Evolutionary conservation across 23 tunicate genomes (phyloP), one percentile per base, ranked within the genome.

Genomic region (Styela plicata): DNA sequence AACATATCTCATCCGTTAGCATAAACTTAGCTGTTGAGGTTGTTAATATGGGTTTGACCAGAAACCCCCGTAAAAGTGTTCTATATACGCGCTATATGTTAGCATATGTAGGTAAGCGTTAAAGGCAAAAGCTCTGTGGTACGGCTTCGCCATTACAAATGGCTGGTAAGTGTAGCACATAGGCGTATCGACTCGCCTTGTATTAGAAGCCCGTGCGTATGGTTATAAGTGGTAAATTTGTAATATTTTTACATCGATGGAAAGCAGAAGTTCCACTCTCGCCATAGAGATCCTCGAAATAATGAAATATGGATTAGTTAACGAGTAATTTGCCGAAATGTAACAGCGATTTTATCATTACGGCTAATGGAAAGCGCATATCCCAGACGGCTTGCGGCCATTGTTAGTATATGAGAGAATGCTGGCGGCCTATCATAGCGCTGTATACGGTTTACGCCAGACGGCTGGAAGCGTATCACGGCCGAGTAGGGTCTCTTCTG

Each of bases 401-500:
- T 76, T 76, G 81, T 76, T 36, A 37, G 30, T 69, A 76, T 76
- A 76, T 23, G 81, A 76, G 81, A 76, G 81, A 76, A 53, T 25
- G 81, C 81, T 29, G 27, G 36, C 66, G 66, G 52, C 81, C 81
- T 76, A 76, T 76, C 81, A 76, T 76, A 76, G 81, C 81, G 66
- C 64, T 21, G 81, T 76, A 36, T 76, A 76, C 81, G 64, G 0
- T 76, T 19, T 29, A 33, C 77, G 34, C 32, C 36, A 76, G 81
- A 76, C 81, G 66, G 64, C 27, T 44, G 57, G 13, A n/a, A n/a
- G 57, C 13, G 7, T 7, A 13, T 13, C 10, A 13, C 57, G 7
- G 57, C 57, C 57, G 57, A 44, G 57, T 44, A 44, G 57, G 57
- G 13, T 13, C 57, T 44, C 57, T 44, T 44, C 57, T 44, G 13